Conservation (phyloP, 2,113 vertebrate genomes). For the Silurus glanis region DNA sequence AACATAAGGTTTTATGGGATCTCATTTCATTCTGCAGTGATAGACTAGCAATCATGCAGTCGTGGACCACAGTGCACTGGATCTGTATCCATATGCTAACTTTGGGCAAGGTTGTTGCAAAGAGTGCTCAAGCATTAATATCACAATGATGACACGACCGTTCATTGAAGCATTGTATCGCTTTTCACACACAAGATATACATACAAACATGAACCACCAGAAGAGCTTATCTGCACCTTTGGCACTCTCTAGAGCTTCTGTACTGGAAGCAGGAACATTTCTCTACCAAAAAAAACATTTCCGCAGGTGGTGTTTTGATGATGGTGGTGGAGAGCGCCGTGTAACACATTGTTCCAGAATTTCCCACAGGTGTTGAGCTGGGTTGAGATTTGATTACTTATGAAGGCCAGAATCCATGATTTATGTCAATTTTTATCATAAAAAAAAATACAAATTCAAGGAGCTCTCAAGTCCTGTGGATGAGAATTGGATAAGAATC, state of each 20-base stretch:
- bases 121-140: not conserved
- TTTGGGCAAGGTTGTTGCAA: slow-evolving; percentile 5
- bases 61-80: not conserved
- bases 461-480: not conserved
- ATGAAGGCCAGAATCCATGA: not conserved
- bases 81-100: not conserved
- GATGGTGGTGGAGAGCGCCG: not conserved
- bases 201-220: not conserved
- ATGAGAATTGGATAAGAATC: not conserved
- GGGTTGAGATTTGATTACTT: not conserved
- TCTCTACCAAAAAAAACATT: not conserved
- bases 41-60: slow-evolving; percentile 6
- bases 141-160: not conserved
- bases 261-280: not conserved
- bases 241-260: not conserved
- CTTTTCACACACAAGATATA: not conserved
- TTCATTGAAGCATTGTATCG: not conserved
- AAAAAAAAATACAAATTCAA: not conserved
- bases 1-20: slow-evolving; percentile 8
- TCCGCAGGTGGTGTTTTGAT: not conserved
- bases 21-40: slow-evolving; percentile 6
- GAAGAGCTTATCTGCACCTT: not conserved
- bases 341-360: not conserved
- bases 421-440: not conserved
- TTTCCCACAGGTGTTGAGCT: not conserved